phyloP scores from a whole-genome alignment of 2,797 vertebrate genomes.

The Salmo trutta region DNA sequence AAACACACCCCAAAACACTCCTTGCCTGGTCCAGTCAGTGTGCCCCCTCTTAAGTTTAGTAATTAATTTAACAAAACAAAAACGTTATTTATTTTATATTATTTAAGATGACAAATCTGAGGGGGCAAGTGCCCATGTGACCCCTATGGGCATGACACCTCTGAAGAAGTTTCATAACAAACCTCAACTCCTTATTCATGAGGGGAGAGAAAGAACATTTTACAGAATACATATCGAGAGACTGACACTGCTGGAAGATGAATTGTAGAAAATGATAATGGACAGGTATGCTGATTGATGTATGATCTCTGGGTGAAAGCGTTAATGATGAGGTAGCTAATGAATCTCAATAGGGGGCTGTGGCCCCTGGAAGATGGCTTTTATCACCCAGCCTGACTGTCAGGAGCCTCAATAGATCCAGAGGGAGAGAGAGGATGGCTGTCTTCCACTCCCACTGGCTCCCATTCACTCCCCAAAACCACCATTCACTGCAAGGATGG shows the following conservation, averaged over 20 bases:
- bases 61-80: too few relatives aligned
- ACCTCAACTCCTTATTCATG: neutral
- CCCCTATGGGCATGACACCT: too few relatives aligned
- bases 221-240: neutral
- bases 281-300: constrained; percentile 2
- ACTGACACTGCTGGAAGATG: neutral
- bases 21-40: too few relatives aligned
- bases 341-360: constrained; percentile 18
- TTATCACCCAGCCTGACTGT: constrained; percentile 30
- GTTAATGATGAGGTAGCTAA: constrained; percentile 18
- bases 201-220: neutral
- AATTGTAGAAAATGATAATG: neutral
- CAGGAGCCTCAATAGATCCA: constrained; percentile 37
- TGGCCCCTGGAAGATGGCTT: constrained; percentile 24
- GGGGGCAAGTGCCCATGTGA: too few relatives aligned
- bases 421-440: constrained; percentile 6
- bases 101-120: too few relatives aligned
- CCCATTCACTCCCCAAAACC: constrained; percentile 26
- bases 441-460: neutral
- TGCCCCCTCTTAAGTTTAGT: too few relatives aligned
- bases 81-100: too few relatives aligned
- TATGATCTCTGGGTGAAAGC: neutral
- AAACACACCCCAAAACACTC: too few relatives aligned
- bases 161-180: neutral
- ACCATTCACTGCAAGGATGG: constrained; percentile 21